phyloP scores from a whole-genome alignment of 2,888 invertebrate genomes.

The Lasioglossum calceatum region DNA sequence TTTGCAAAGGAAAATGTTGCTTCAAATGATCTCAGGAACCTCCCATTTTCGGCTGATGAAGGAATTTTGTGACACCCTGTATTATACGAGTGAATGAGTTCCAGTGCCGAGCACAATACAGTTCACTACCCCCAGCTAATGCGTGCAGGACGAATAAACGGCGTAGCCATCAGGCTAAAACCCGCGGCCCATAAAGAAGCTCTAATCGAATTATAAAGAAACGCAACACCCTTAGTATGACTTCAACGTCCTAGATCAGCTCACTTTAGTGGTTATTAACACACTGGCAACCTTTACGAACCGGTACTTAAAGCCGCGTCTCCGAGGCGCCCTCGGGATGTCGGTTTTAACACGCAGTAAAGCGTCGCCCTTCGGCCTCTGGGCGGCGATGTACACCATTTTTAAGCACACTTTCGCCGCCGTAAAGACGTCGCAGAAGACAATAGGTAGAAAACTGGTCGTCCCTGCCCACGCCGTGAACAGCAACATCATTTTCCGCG shows the following conservation, averaged over 20 bases:
- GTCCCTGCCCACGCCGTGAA: neutral
- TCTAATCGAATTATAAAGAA: slow-evolving; percentile 4
- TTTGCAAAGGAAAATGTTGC: too few relatives aligned
- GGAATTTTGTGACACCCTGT: too few relatives aligned
- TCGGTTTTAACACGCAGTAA: slow-evolving; percentile 16
- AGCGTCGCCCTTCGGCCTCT: slow-evolving; percentile 2
- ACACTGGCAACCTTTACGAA: neutral
- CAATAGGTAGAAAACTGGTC: neutral
- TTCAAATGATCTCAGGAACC: too few relatives aligned
- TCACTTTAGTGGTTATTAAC: slow-evolving; percentile 5
- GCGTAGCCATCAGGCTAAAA: neutral
- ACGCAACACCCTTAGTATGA: neutral
- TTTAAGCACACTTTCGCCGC: slow-evolving; percentile 11
- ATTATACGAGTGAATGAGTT: neutral
- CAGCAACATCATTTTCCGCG: neutral
- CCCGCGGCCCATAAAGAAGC: neutral
- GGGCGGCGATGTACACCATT: neutral
- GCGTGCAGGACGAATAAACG: neutral
- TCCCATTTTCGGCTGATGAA: too few relatives aligned
- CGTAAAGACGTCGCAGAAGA: slow-evolving; percentile 5
- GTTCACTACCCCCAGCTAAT: neutral
- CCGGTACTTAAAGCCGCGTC: neutral
- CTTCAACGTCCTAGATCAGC: neutral
- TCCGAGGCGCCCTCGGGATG: neutral
- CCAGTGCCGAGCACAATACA: neutral